Base-by-base conservation (phyloP, 1,140 invertebrate species). In the Hypsibius dujardini region DNA sequence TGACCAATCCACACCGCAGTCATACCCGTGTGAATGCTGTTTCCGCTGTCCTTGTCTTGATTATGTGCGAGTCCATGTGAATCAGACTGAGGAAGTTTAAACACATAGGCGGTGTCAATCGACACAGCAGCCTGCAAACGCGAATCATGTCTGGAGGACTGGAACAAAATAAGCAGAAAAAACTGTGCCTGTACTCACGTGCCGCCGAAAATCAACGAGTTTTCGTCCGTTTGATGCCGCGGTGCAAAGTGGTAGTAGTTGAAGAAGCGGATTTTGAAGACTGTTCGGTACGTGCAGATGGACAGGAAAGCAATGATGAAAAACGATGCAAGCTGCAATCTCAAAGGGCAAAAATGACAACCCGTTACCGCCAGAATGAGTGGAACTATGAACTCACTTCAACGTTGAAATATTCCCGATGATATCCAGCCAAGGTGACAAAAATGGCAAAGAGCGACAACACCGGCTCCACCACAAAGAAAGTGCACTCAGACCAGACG, bases 401-500 rank as follows among this genome's bases (percentile, higher is more conserved):
- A 76, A 98, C 95, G 70, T 88, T 89, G 74, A 92, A 85, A 83
- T 98, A 98, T 80, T 96, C 90, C 77, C 95, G 92, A 73, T 85
- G 86, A 7, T 80, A 77, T 77, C 86, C 88, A 1, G 90, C 88
- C 69, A 87, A 79, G 75, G 90, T 87, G 1, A 98, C 85, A 77
- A 98, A 89, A 59, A 89, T 84, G 59, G 96, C 95, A 83, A 98
- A 97, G 69, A 98, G 83, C 0, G 94, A 97, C 2, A 99, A 81
- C 40, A 92, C 89, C 1, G 95, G 95, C 42, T 67, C 62, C 77
- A 89, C 87, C 75, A 88, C 89, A 80, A 98, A 98, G 79, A 99
- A 98, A 1, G 95, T 95, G 70, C 96, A 86, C 83, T 99, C 96
- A 2, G 93, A 97, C 95, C 95, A 98, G 14, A 99, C 88, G 59